Conservation (phyloP, 2,113 vertebrate species). For the Mesocricetus auratus region DNA sequence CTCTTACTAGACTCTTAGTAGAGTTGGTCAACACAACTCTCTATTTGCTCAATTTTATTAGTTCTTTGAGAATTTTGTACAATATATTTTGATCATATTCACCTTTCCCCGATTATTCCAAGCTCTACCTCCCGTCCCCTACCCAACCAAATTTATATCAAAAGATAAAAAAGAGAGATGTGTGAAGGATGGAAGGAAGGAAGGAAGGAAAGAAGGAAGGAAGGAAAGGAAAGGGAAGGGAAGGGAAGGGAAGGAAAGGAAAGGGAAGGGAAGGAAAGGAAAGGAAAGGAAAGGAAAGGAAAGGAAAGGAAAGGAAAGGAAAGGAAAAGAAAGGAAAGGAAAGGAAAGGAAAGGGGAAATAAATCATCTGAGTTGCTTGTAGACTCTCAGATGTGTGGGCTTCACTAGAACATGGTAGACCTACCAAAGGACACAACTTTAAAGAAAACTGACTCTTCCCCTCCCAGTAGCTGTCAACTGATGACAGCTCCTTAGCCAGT, state of each 20-base stretch:
- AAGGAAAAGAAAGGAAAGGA: accelerated
- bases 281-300: too few species aligned
- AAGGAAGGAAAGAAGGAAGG: accelerated
- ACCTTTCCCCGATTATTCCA: not conserved
- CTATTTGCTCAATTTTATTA: not conserved
- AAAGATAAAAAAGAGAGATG: not conserved
- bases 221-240: accelerated
- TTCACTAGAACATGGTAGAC: not conserved
- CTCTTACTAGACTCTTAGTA: not conserved
- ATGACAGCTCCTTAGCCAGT: not conserved
- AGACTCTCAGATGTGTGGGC: not conserved
- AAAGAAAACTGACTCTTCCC: not conserved
- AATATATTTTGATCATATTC: not conserved
- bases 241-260: accelerated
- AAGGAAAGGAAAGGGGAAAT: accelerated
- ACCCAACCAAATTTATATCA: not conserved
- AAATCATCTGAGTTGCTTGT: not conserved
- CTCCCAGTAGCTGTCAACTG: not conserved
- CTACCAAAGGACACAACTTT: not conserved
- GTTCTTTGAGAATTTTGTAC: not conserved
- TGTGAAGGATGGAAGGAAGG: accelerated
- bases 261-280: accelerated
- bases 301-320: accelerated
- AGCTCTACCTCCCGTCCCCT: not conserved
- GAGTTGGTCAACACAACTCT: not conserved